A percentile compares a stretch with the other conserved stretches of the same genome.
Evolutionary conservation across 1,140 invertebrate species (phyloP).

Genomic region (Chironomus tepperi): DNA sequence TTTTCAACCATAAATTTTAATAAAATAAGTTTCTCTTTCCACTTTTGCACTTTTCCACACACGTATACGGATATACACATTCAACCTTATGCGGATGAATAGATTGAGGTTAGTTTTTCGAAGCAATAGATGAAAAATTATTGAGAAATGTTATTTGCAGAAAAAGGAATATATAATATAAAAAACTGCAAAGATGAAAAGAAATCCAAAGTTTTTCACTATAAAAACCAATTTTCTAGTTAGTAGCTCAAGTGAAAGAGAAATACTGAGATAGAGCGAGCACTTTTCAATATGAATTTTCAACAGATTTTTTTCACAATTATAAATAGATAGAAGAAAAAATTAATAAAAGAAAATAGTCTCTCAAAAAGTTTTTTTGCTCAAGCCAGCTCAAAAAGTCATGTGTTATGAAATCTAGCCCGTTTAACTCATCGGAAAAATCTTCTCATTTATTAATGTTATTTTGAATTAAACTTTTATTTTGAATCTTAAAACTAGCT

Average conservation of each 20-base stretch:
- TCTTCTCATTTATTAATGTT: too few species aligned
- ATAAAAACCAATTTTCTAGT: slow-evolving; percentile 18
- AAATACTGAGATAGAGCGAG: slow-evolving; percentile 8
- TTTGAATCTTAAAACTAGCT: too few species aligned
- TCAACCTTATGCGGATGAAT: not conserved
- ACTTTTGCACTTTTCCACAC: not conserved
- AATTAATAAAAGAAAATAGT: too few species aligned
- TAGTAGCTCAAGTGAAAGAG: not conserved
- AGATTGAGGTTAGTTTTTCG: not conserved
- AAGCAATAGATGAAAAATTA: not conserved
- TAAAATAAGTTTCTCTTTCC: slow-evolving; percentile 7
- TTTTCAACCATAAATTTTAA: slow-evolving; percentile 23
- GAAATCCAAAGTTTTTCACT: not conserved
- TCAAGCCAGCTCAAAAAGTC: not conserved
- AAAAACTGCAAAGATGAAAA: too few species aligned
- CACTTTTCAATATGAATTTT: slow-evolving; percentile 13
- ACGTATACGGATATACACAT: not conserved
- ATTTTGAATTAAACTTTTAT: too few species aligned
- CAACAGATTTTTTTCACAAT: slow-evolving; percentile 10
- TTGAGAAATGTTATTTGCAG: too few species aligned
- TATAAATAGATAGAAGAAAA: slow-evolving; percentile 11
- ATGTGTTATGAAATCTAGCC: not conserved
- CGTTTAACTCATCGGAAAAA: too few species aligned
- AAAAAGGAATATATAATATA: too few species aligned
- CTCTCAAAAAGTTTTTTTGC: too few species aligned